A percentile compares a stretch with the other conserved stretches of the same genome.
Conservation (phyloP, 2,888 invertebrate species). For the Tenthredo scrophulariae region DNA sequence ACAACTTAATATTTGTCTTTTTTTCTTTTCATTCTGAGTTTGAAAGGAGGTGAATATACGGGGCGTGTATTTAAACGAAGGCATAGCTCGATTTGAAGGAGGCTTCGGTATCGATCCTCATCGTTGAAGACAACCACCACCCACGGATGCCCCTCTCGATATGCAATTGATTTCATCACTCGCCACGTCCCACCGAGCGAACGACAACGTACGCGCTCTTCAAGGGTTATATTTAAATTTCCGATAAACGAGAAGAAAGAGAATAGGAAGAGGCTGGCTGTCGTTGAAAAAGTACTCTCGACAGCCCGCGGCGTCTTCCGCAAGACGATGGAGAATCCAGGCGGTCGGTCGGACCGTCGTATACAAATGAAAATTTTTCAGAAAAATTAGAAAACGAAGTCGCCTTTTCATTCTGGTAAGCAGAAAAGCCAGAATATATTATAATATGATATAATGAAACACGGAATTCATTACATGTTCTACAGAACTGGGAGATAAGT, state of each 20-base stretch:
- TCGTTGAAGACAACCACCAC: conserved; percentile 48
- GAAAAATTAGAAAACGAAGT: background rate
- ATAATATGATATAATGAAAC: background rate
- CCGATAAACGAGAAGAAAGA: conserved; percentile 49
- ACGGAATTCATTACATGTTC: background rate
- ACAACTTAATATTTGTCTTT: background rate
- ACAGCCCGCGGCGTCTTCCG: background rate
- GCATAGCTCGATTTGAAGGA: conserved; percentile 50
- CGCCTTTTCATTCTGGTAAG: background rate
- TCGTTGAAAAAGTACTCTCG: conserved; percentile 23
- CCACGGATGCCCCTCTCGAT: conserved; percentile 37
- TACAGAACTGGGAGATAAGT: background rate
- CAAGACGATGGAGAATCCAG: background rate
- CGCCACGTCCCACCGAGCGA: conserved; percentile 9
- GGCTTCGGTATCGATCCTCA: conserved; percentile 51
- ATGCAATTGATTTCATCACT: conserved; percentile 53
- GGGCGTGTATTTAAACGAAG: background rate
- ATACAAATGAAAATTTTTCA: background rate
- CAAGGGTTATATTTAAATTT: conserved; percentile 34
- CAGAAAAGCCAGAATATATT: background rate
- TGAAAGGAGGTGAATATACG: background rate
- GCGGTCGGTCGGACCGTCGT: background rate
- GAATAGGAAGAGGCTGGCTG: conserved; percentile 21
- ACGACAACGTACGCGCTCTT: conserved; percentile 43
- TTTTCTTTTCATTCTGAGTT: background rate